Evolutionary conservation across 2,888 invertebrate species (phyloP), one percentile per base, ranked within the genome.

Genomic region (Aphelenchoides bicaudatus): DNA sequence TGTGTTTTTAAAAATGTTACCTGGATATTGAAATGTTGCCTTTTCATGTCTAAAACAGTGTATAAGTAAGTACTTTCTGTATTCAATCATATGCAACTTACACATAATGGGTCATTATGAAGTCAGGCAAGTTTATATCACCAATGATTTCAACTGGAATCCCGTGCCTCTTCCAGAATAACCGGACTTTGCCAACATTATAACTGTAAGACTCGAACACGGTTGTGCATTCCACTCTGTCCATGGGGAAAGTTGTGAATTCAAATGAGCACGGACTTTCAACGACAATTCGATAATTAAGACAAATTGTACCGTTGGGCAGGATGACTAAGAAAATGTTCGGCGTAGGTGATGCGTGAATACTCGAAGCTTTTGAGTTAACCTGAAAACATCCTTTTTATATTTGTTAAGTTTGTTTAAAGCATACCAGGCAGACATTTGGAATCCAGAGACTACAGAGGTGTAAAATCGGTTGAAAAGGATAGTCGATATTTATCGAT

Each of bases 251-350:
- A 3, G 59, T 68, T 27, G 70, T 68, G 56, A 78, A 77, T 49
- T 78, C 75, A 72, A 78, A 75, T 38, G 72, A 70, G 60, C 78
- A 78, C 1, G 78, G 78, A 1, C 74, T 71, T 56, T 78, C 77
- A 13, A 79, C 73, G 0, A 70, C 70, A 0, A 74, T 69, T 31
- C 75, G 65, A 59, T 72, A 73, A 56, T 73, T 73, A 70, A 71
- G 68, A 68, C 70, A 70, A 28, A 71, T 61, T n/a, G 71, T 69
- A 10, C 78, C 78, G 52, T 78, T 78, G 2, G 78, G 77, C 25
- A 76, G 74, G 28, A 78, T 77, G 43, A 75, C 73, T 37, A 74
- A 61, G 53, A 79, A 78, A 29, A 78, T 76, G 57, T 78, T 78
- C 1, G 78, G 78, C 3, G 77, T 78, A 0, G 78, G 78, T 8